Evolutionary conservation across 2,797 vertebrate species (phyloP).

Genomic region (Anniella stebbinsi): DNA sequence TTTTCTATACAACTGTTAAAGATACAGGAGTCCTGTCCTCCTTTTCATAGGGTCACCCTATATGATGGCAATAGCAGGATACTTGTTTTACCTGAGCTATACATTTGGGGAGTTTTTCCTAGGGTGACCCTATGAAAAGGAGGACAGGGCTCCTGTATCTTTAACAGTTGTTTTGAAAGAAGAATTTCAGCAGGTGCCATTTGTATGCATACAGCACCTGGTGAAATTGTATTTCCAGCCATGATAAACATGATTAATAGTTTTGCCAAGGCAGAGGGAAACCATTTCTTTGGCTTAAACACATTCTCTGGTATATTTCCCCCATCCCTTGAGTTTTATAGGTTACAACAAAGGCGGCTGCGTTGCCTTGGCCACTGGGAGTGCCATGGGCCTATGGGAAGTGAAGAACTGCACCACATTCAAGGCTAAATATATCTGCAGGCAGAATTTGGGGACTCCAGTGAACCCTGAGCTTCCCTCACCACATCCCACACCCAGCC

Average conservation of each 20-base stretch:
- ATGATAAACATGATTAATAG: neutral
- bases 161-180: too few species aligned
- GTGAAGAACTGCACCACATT: constrained; percentile 89
- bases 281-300: neutral
- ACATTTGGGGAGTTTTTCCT: neutral
- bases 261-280: neutral
- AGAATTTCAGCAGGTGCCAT: too few species aligned
- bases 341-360: constrained; percentile 87
- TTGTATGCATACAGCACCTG: too few species aligned
- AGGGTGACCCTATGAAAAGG: too few species aligned
- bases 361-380: constrained; percentile 90
- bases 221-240: neutral
- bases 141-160: too few species aligned
- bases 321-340: constrained; percentile 63
- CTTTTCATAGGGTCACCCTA: too few species aligned
- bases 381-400: constrained; percentile 93
- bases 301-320: constrained; percentile 7
- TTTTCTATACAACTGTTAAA: too few species aligned
- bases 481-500: constrained; percentile 89
- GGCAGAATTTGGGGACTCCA: constrained; percentile 87
- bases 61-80: neutral
- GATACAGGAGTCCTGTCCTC: too few species aligned
- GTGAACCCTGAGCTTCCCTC: constrained; percentile 84
- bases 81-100: neutral
- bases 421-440: constrained; percentile 94